These are phyloP conservation scores for Xylophagus ater DNA, from an alignment of 2,888 invertebrate genomes.

Conservation along the genomic window DNA sequence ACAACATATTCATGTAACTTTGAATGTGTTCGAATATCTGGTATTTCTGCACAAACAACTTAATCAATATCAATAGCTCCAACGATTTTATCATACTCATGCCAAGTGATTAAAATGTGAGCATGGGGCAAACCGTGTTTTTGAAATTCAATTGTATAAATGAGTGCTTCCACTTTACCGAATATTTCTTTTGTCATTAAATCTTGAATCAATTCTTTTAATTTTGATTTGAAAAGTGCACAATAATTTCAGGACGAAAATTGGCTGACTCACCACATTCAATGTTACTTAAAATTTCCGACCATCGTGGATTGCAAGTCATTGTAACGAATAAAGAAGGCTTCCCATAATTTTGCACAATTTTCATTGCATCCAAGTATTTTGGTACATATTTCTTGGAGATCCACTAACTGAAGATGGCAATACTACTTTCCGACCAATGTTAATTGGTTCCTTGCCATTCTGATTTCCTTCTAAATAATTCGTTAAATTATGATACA, in stretches of 20 bases:
- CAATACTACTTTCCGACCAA: not conserved
- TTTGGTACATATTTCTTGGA: not conserved
- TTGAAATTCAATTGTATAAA: conserved; percentile 27
- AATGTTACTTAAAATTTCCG: conserved; percentile 30
- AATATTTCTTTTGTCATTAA: conserved; percentile 13
- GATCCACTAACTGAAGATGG: not conserved
- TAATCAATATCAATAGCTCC: conserved; percentile 12
- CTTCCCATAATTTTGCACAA: conserved; percentile 34
- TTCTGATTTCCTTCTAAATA: not conserved
- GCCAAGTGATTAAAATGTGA: conserved; percentile 21
- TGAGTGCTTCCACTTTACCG: conserved; percentile 17
- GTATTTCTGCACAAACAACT: conserved; percentile 17
- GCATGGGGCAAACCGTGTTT: conserved; percentile 26
- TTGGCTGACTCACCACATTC: conserved; percentile 18
- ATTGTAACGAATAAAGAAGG: conserved; percentile 39
- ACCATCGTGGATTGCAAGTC: conserved; percentile 37
- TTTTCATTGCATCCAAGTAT: conserved; percentile 28
- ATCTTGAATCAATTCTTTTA: conserved; percentile 21
- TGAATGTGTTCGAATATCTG: conserved; percentile 12
- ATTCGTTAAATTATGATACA: not conserved
- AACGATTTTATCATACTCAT: no score
- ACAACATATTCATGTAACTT: conserved; percentile 12
- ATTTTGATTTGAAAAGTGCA: conserved; percentile 26
- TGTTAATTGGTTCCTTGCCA: not conserved
- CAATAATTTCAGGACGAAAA: conserved; percentile 30